Conservation (phyloP, 2,113 vertebrate species). For the Gambusia affinis region DNA sequence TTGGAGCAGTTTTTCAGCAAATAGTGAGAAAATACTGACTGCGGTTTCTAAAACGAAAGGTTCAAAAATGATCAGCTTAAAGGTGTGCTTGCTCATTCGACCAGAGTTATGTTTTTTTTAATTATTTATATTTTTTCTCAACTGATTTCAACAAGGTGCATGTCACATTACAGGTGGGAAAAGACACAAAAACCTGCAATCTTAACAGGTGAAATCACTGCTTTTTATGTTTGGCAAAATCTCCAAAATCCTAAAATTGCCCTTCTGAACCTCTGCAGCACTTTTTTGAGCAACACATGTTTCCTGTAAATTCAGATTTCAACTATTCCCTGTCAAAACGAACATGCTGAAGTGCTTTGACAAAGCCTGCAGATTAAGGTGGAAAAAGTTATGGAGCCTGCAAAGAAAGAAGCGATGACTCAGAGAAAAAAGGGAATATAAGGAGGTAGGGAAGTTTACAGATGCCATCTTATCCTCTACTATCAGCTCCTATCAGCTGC, state of each 20-base stretch:
- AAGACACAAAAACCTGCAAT: neutral
- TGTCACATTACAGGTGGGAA: neutral
- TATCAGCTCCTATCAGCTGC: slow-evolving; percentile 15
- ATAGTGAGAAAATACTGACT: too few relatives aligned
- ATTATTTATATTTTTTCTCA: too few relatives aligned
- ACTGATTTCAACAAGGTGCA: too few relatives aligned
- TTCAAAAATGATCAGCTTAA: too few relatives aligned
- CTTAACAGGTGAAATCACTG: neutral
- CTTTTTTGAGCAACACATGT: slow-evolving; percentile 37
- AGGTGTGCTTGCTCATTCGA: too few relatives aligned
- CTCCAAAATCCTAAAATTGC: neutral
- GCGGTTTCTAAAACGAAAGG: too few relatives aligned
- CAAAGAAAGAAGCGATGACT: slow-evolving; percentile 32
- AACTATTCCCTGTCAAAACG: slow-evolving; percentile 51
- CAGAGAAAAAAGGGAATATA: slow-evolving; percentile 38
- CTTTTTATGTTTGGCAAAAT: neutral
- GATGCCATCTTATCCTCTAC: slow-evolving; percentile 39
- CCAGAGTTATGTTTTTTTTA: too few relatives aligned
- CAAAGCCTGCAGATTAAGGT: slow-evolving; percentile 61
- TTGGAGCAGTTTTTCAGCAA: too few relatives aligned
- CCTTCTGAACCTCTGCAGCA: neutral
- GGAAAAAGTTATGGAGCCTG: neutral
- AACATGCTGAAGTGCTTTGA: slow-evolving; percentile 57
- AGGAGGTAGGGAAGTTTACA: slow-evolving; percentile 22
- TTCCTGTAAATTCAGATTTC: slow-evolving; percentile 62